Conservation (phyloP, 1,140 invertebrate genomes). For the Aphelinus certus region DNA sequence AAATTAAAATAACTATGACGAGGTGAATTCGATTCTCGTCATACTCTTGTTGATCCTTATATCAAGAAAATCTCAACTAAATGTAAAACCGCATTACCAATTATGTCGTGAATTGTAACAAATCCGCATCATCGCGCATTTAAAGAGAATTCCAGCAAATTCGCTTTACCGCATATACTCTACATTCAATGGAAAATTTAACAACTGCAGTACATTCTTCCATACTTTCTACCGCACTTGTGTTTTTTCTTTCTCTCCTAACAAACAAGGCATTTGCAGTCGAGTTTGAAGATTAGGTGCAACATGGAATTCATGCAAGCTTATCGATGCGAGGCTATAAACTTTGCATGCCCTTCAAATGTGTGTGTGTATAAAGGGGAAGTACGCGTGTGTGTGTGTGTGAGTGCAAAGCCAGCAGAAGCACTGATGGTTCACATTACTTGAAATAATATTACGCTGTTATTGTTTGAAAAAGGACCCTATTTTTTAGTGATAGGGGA, state of each 20-base stretch:
- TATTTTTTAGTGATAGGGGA: too few species aligned
- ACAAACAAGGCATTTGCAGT: constrained; percentile 32
- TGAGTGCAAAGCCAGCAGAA: too few species aligned
- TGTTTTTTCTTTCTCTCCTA: constrained; percentile 24
- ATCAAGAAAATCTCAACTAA: constrained; percentile 26
- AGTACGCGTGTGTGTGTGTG: too few species aligned
- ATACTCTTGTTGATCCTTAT: constrained; percentile 31
- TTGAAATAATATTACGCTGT: too few species aligned
- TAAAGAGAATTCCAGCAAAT: too few species aligned
- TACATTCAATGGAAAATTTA: constrained; percentile 29
- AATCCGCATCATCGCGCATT: background rate
- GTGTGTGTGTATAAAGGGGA: background rate
- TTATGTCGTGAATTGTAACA: background rate
- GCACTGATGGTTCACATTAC: too few species aligned
- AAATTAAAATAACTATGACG: constrained; percentile 24
- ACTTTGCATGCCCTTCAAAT: constrained; percentile 32
- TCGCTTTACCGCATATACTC: background rate
- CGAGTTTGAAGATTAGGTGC: background rate
- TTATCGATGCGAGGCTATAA: constrained; percentile 32
- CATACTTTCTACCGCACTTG: constrained; percentile 5
- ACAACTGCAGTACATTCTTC: constrained; percentile 14
- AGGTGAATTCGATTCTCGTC: constrained; percentile 17
- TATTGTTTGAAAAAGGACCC: too few species aligned
- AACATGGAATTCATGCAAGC: constrained; percentile 21
- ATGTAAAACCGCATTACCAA: background rate